Evolutionary conservation across 2,113 vertebrate genomes (phyloP).

Genomic region (Forbesichthys agassizii): DNA sequence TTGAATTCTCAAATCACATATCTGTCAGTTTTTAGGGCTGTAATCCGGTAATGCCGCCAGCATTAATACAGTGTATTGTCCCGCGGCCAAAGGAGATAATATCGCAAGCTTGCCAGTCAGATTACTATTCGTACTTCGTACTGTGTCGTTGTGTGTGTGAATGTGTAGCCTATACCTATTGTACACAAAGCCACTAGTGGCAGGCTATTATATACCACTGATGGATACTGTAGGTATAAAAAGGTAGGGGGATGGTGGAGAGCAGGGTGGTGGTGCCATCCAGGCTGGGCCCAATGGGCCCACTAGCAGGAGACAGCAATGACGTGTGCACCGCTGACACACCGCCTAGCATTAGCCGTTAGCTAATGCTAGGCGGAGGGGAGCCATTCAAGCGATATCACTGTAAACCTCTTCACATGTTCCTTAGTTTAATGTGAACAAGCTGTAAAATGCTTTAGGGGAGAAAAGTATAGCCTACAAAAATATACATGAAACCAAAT

Average conservation of each 20-base stretch:
- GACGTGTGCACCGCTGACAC: constrained; percentile 52
- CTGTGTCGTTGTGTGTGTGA: not conserved
- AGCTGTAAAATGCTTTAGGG: too few relatives aligned
- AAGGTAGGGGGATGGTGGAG: constrained; percentile 29
- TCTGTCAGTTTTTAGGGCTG: constrained; percentile 36
- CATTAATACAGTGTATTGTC: constrained; percentile 45
- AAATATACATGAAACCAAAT: too few relatives aligned
- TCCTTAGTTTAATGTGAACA: not conserved
- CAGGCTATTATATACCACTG: constrained; percentile 23
- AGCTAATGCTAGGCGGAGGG: constrained; percentile 49
- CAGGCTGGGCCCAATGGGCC: constrained; percentile 39
- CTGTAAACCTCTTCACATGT: constrained; percentile 4
- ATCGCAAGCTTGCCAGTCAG: constrained; percentile 32
- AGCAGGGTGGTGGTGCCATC: constrained; percentile 43
- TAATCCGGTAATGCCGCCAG: constrained; percentile 61
- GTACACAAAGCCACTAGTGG: constrained; percentile 13
- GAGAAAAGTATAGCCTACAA: too few relatives aligned
- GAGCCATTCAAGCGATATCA: constrained; percentile 20
- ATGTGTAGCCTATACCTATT: not conserved
- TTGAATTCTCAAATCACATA: constrained; percentile 72
- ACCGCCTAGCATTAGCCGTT: constrained; percentile 24
- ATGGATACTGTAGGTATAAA: constrained; percentile 40
- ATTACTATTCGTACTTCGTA: constrained; percentile 34
- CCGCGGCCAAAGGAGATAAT: constrained; percentile 28
- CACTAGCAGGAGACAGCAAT: constrained; percentile 51